Evolutionary conservation across 2,113 vertebrate species (phyloP), one percentile per base, ranked within the genome.

Genomic region (Electrona antarctica): DNA sequence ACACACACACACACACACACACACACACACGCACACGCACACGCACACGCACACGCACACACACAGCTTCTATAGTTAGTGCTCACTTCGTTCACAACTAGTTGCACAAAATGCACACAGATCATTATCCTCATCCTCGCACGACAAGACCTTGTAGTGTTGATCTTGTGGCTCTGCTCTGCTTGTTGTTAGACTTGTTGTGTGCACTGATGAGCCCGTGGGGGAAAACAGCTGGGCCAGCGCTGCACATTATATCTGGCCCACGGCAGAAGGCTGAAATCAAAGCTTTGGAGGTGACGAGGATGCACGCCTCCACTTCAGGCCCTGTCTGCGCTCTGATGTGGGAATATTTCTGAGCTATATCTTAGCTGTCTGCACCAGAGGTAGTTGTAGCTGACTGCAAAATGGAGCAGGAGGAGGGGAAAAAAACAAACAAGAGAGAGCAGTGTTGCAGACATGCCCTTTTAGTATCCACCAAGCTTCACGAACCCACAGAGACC

Each of bases 251-350:
- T 0, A 28, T 33, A 72, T 29, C 60, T 8, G 11, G 72, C 87
- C 69, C 73, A 84, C 1, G 8, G 74, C 87, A 71, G 76, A 84
- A 41, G 33, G 85, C 82, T 77, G 64, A 80, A 89, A 81, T 84
- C 85, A 84, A 83, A 82, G 81, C 68, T 14, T 71, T 3, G n/a
- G 49, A 62, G 33, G 33, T 41, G 33, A 41, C 33, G 33, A 41
- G 33, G 33, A 41, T 41, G 33, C 33, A 41, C 33, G 33, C 33
- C 33, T 41, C 33, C 33, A 41, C 33, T 41, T 41, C 33, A 41
- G 33, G 58, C 60, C 68, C 62, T 58, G 74, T 73, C 70, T 72
- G 74, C 51, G 33, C 63, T 85, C 14, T 58, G 62, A 73, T 70
- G 78, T 80, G 77, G 71, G 72, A 82, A 76, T 69, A 72, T 71